These are phyloP conservation scores for Scaptomyza reducta DNA, from an alignment of 2,888 invertebrate species.

Conservation along the genomic window DNA sequence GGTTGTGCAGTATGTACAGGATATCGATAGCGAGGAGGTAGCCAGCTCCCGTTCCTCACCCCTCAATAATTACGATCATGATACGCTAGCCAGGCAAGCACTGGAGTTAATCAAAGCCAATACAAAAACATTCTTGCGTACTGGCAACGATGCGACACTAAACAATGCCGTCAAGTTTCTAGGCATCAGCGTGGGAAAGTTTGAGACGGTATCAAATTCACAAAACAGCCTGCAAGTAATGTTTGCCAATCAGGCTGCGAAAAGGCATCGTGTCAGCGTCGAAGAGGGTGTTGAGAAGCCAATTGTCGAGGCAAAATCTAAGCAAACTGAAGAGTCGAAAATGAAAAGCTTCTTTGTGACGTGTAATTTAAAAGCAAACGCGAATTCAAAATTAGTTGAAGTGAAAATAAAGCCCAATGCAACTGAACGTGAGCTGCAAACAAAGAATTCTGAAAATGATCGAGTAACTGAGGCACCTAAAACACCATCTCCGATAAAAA, in stretches of 20 bases:
- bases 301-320: conserved; percentile 35
- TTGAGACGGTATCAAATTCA: conserved; percentile 87
- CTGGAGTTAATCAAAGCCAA: conserved; percentile 88
- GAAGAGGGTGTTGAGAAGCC: conserved; percentile 43
- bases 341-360: conserved; percentile 66
- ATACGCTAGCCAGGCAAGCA: conserved; percentile 88
- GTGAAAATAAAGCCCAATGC: not conserved
- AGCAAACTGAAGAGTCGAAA: conserved; percentile 51
- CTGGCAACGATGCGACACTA: conserved; percentile 75
- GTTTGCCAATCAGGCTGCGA: conserved; percentile 85
- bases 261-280: conserved; percentile 67
- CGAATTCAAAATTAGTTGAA: not conserved
- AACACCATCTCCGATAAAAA: conserved; percentile 16
- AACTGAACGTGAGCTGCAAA: not conserved
- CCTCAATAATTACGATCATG: conserved; percentile 87
- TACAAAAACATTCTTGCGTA: conserved; percentile 82
- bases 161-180: conserved; percentile 88
- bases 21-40: conserved; percentile 86
- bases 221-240: conserved; percentile 86
- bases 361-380: not conserved
- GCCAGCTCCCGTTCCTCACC: conserved; percentile 88
- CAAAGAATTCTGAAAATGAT: not conserved
- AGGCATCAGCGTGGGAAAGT: conserved; percentile 92
- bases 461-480: not conserved
- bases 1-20: conserved; percentile 89